Evolutionary conservation across 2,888 invertebrate genomes (phyloP).

Genomic region (Latrodectus elegans): DNA sequence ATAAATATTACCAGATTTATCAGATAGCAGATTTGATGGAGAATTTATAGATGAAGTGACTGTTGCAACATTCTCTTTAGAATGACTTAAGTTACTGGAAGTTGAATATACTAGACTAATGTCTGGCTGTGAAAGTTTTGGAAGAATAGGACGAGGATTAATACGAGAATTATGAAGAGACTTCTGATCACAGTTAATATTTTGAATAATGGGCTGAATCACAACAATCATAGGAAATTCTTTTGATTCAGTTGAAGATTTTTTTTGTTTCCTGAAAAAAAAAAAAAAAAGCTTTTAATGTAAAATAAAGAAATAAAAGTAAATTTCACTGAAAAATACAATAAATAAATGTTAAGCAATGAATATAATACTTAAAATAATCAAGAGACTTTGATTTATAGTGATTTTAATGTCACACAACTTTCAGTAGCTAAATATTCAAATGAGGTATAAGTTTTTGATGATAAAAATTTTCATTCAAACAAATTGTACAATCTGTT

Average conservation of each 20-base stretch:
- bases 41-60: background rate
- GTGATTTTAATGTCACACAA: background rate
- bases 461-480: no score
- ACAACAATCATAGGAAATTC: conserved; percentile 40
- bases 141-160: conserved; percentile 41
- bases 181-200: conserved; percentile 35
- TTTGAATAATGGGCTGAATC: conserved; percentile 54
- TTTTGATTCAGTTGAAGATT: background rate
- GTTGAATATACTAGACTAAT: background rate
- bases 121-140: conserved; percentile 26
- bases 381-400: background rate
- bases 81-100: no score
- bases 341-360: background rate
- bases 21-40: background rate
- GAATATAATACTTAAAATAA: background rate
- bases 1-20: background rate
- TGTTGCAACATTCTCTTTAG: background rate
- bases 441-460: background rate
- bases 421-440: background rate
- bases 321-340: background rate
- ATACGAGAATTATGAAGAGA: conserved; percentile 11
- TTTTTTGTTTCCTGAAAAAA: conserved; percentile 43
- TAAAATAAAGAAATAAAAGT: background rate
- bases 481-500: no score
- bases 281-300: no score